Conservation (phyloP, 1,140 invertebrate species). For the Aphelinus atriplicis region DNA sequence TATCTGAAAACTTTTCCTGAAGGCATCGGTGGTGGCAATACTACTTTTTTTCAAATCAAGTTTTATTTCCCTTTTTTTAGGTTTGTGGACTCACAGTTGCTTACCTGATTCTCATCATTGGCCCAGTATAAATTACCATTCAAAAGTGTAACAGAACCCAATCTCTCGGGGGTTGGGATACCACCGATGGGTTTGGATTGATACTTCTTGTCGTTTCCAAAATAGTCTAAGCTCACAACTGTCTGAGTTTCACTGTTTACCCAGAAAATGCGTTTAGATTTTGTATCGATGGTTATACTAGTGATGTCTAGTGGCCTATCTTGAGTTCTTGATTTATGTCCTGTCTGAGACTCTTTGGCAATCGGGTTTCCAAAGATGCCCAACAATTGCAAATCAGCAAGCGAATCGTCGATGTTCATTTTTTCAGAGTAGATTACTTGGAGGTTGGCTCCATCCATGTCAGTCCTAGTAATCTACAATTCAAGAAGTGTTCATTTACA, state of each 20-base stretch:
- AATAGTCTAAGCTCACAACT: conserved; percentile 10
- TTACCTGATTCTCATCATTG: conserved; percentile 1
- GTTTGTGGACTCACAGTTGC: no score
- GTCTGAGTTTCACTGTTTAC: not conserved
- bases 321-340: no score
- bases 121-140: conserved; percentile 10
- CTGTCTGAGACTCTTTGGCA: not conserved
- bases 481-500: not conserved
- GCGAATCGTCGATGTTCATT: not conserved
- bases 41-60: no score
- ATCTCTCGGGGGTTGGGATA: not conserved
- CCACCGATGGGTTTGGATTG: not conserved
- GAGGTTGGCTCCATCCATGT: not conserved
- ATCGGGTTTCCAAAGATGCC: no score
- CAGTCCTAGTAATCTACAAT: conserved; percentile 16
- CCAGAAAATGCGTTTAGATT: conserved; percentile 19
- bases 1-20: no score
- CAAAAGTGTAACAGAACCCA: not conserved
- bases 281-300: not conserved
- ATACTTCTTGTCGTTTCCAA: not conserved
- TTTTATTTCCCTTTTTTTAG: no score
- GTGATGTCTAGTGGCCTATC: not conserved
- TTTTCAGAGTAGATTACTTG: not conserved
- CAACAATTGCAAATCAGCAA: no score
- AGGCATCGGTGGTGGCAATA: no score